A percentile compares a stretch with the other conserved stretches of the same genome.
Evolutionary conservation across 2,888 invertebrate species (phyloP).

Genomic region (Blastobasis lacticolella): DNA sequence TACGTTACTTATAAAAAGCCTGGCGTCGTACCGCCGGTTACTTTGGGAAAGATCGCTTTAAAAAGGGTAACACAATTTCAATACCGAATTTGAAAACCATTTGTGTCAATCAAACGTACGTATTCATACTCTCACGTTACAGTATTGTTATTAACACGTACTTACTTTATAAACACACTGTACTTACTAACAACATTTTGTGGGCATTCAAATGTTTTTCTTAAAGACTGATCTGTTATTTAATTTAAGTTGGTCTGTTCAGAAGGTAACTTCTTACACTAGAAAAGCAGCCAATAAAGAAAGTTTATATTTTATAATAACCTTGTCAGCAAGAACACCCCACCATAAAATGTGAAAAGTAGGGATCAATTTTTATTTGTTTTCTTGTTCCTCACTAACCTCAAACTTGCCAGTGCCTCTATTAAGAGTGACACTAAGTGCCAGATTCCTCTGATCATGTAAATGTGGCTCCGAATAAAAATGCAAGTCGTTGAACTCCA

Average conservation of each 20-base stretch:
- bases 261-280: neutral
- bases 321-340: too few relatives aligned
- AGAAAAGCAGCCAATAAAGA: neutral
- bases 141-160: too few relatives aligned
- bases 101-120: too few relatives aligned
- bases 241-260: neutral
- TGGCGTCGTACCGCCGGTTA: neutral
- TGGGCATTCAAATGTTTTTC: too few relatives aligned
- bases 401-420: slow-evolving; percentile 76
- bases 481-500: slow-evolving; percentile 80
- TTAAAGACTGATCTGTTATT: neutral
- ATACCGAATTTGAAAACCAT: too few relatives aligned
- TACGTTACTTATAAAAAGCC: neutral
- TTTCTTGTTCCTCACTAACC: slow-evolving; percentile 30
- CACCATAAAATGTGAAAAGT: neutral
- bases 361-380: neutral
- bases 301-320: too few relatives aligned
- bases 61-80: neutral
- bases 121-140: too few relatives aligned
- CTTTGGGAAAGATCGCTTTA: neutral
- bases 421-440: slow-evolving; percentile 72
- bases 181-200: too few relatives aligned
- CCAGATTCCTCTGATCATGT: slow-evolving; percentile 63
- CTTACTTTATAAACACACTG: too few relatives aligned
- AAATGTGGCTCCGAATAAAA: slow-evolving; percentile 74